Base-by-base conservation (phyloP, 92 coral and sea anemone genomes). In the Phenganax marumi region DNA sequence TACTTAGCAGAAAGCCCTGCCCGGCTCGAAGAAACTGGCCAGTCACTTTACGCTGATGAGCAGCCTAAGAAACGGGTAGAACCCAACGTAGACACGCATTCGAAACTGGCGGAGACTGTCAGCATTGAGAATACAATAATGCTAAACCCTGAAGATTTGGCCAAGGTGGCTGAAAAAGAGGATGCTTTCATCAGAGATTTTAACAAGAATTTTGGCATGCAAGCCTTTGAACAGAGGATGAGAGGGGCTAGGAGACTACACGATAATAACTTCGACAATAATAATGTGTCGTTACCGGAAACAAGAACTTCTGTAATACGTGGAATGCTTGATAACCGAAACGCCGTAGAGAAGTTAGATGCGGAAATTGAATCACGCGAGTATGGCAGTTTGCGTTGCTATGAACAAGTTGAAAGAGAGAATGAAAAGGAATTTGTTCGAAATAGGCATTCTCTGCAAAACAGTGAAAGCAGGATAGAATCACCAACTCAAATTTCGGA, bases 1-100 rank as follows among this genome's bases (percentile, higher is more conserved):
- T 92, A 89, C 64, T 97, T 91, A 81, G 89, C 97, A 80, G 97
- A 92, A 85, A 95, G 98, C 84, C 98, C 98, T 24, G 97, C 88
- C 89, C 84, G 90, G 18, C 89, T 90, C 57, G 98, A 92, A 43
- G 98, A 95, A 26, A 93, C 97, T n/a, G 97, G 92, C 16, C 98
- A 93, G 12, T 95, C 98, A 12, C 91, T 95, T 24, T 95, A 95
- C 85, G 85, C 86, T 8, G 90, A 92, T 26, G 95, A 89, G 63
- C 89, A 87, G 69, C 85, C 88, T 18, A 81, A 83, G 50, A 95
- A 89, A 83, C 87, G 91, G 86, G 80, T 90, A 43, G 62, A 84
- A 64, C 86, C 84, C 52, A 78, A 83, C 50, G 76, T 80, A 19
- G 79, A 85, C 47, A 75, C 74, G 72, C 97, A 92, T 39, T 87